Evolutionary conservation across 2,113 vertebrate genomes (phyloP).

Genomic region (Bucco capensis): DNA sequence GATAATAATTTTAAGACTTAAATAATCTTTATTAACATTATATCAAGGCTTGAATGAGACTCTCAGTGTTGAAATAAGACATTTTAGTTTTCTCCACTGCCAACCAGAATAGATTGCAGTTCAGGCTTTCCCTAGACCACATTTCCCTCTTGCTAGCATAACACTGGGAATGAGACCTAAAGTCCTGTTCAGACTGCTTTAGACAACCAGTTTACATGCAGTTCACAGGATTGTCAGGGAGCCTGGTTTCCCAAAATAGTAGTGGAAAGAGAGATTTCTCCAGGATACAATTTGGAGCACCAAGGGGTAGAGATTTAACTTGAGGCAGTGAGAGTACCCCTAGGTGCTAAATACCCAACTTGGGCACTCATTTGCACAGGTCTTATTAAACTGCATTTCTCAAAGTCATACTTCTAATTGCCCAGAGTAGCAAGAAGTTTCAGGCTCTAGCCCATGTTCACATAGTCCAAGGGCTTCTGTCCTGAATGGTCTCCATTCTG

Average conservation of each 20-base stretch:
- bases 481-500: neutral
- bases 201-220: neutral
- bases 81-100: neutral
- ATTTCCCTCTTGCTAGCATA: neutral
- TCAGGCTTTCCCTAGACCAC: neutral
- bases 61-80: neutral
- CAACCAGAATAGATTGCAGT: neutral
- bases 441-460: neutral
- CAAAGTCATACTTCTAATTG: neutral
- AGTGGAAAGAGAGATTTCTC: neutral
- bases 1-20: neutral
- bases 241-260: neutral
- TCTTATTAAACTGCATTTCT: neutral
- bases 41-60: neutral
- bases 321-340: neutral
- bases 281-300: neutral
- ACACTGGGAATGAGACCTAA: neutral
- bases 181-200: neutral
- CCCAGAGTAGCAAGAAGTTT: neutral
- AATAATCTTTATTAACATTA: neutral
- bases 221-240: neutral
- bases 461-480: neutral
- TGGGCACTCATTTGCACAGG: neutral
- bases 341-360: neutral
- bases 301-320: neutral